phyloP scores from a whole-genome alignment of 2,797 vertebrate species.

The Neoniphon sammara region DNA sequence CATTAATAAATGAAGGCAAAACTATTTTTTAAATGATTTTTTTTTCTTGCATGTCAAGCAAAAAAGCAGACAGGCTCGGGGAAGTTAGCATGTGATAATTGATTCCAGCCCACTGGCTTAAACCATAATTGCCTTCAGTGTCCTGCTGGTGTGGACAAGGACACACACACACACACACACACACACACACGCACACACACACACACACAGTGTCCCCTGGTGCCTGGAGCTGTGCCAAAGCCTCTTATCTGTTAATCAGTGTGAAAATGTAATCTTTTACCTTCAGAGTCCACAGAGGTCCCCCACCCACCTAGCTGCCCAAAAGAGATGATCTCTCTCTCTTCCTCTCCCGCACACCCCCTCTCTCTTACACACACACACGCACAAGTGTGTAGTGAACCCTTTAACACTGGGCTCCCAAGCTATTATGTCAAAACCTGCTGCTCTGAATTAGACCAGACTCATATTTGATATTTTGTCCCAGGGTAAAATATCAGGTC shows the following conservation, averaged over 20 bases:
- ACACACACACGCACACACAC: conserved; percentile 10
- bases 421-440: too few species aligned
- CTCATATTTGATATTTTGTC: too few species aligned
- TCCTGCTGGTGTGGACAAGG: conserved; percentile 46
- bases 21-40: not conserved
- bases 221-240: conserved; percentile 68
- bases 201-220: conserved; percentile 24
- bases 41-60: not conserved
- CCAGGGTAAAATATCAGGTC: too few species aligned
- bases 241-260: conserved; percentile 79
- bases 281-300: conserved; percentile 39
- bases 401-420: not conserved
- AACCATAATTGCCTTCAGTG: conserved; percentile 75
- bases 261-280: conserved; percentile 78
- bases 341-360: too few species aligned
- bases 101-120: conserved; percentile 68
- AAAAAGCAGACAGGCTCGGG: conserved; percentile 46
- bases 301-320: conserved; percentile 21
- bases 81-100: conserved; percentile 66
- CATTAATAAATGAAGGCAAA: conserved; percentile 19
- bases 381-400: not conserved
- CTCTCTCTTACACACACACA: not conserved
- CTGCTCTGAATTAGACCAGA: too few species aligned
- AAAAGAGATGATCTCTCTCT: conserved; percentile 15
- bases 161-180: conserved; percentile 13